Evolutionary conservation across 1,140 invertebrate genomes (phyloP).

Genomic region (Conus ventricosus): DNA sequence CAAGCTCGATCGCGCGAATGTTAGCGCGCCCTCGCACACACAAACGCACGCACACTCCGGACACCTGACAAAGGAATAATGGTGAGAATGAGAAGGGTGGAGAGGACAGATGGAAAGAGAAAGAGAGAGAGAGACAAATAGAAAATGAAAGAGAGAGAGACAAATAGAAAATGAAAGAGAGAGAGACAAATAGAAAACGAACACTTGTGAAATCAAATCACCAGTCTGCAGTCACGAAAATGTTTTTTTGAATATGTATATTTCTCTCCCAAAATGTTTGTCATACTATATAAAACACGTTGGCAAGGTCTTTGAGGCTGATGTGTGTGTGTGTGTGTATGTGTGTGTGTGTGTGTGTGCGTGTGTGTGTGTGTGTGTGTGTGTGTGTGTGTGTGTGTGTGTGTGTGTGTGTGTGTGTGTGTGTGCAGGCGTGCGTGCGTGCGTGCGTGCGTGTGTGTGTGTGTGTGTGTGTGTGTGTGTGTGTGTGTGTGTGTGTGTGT

Average conservation of each 20-base stretch:
- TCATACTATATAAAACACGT: too few species aligned
- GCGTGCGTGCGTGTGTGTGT: neutral
- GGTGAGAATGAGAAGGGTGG: neutral
- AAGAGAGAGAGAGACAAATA: neutral
- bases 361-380: neutral
- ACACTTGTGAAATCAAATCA: neutral
- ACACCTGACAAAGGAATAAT: neutral
- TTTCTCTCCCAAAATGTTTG: too few species aligned
- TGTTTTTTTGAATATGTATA: too few species aligned
- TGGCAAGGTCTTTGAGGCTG: neutral
- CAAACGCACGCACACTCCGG: too few species aligned
- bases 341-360: neutral
- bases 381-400: neutral
- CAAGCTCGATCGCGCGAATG: neutral
- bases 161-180: neutral
- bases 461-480: neutral
- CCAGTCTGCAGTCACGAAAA: too few species aligned
- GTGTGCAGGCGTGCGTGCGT: neutral
- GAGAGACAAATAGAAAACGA: conserved; percentile 12
- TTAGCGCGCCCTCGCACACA: neutral
- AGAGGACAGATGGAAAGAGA: neutral
- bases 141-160: neutral
- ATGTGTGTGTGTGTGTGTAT: neutral
- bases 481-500: neutral
- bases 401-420: neutral